Conservation (phyloP, 35 echinoderm and acorn worm species). For the Ophioderma brevispina region DNA sequence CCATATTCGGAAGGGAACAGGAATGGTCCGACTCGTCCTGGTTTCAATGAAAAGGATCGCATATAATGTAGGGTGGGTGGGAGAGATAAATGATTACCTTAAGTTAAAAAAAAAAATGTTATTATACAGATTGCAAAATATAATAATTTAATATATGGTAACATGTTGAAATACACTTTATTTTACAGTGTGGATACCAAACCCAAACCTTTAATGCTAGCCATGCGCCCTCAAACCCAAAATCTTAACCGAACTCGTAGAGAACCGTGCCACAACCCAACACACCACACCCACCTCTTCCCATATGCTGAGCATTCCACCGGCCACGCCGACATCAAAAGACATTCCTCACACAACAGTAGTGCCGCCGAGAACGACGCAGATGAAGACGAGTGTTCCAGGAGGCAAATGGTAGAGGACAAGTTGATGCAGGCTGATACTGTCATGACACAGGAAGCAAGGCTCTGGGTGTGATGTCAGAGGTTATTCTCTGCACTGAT, state of each 20-base stretch:
- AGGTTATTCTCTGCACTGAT: too few relatives aligned
- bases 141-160: too few relatives aligned
- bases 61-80: too few relatives aligned
- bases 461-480: background rate
- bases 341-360: conserved; percentile 47
- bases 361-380: conserved; percentile 56
- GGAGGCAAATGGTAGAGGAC: conserved; percentile 47
- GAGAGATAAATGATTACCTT: too few relatives aligned
- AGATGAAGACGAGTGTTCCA: conserved; percentile 80
- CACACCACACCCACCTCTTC: conserved; percentile 73
- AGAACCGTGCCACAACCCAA: conserved; percentile 43
- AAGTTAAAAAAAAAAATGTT: too few relatives aligned
- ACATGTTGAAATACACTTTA: too few relatives aligned
- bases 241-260: conserved; percentile 67
- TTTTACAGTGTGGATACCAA: conserved; percentile 62
- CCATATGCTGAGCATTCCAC: conserved; percentile 80
- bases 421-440: conserved; percentile 49
- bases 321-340: conserved; percentile 56
- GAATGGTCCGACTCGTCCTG: too few relatives aligned
- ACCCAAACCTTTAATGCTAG: conserved; percentile 73
- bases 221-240: conserved; percentile 74
- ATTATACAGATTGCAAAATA: too few relatives aligned
- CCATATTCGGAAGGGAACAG: too few relatives aligned
- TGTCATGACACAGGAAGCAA: conserved; percentile 57
- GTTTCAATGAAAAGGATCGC: too few relatives aligned